Evolutionary conservation across 2,797 vertebrate species (phyloP), one percentile per base, ranked within the genome.

Genomic region (Mus caroli): DNA sequence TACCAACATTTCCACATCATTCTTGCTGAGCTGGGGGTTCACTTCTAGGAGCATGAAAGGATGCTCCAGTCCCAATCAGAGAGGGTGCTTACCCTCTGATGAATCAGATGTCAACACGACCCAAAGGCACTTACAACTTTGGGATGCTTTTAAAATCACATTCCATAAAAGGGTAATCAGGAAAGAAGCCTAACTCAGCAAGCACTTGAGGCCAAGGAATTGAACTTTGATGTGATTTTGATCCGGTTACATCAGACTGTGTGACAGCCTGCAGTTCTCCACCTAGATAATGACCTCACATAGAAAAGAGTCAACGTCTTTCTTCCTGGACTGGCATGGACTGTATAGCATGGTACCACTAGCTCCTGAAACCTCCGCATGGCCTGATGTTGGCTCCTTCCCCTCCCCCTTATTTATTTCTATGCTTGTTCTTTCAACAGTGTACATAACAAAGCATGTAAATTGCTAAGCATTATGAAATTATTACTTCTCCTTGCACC

Each of bases 11-110:
- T 97, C 88, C 75, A 84, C 69, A 75, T n/a, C 1, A 8, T 90
- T 96, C 89, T 96, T 96, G 96, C 92, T 97, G 96, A 97, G 93
- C 94, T 73, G 62, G 92, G 80, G 28, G 24, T 54, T 88, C 0
- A 7, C 80, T 88, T 92, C 40, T 37, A 93, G 11, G 37, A 85
- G 91, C 78, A 87, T 37, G 31, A 91, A 92, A 95, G 15, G 76
- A 82, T 46, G 40, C 60, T 69, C 62, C 43, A 92, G 52, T 62
- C 50, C 75, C 15, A 56, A 60, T 8, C 10, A 15, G 31, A 15
- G 31, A 94, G 92, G 83, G 89, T 60, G 94, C 37, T 94, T 75
- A 85, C 37, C 20, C 82, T 92, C 15, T n/a, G 92, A 94, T 64
- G 83, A 95, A 88, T 97, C 92, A 90, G 77, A 89, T 67, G 83